Evolutionary conservation across 2,797 vertebrate genomes (phyloP), one percentile per base, ranked within the genome.

Genomic region (Poeciliopsis presidionis): DNA sequence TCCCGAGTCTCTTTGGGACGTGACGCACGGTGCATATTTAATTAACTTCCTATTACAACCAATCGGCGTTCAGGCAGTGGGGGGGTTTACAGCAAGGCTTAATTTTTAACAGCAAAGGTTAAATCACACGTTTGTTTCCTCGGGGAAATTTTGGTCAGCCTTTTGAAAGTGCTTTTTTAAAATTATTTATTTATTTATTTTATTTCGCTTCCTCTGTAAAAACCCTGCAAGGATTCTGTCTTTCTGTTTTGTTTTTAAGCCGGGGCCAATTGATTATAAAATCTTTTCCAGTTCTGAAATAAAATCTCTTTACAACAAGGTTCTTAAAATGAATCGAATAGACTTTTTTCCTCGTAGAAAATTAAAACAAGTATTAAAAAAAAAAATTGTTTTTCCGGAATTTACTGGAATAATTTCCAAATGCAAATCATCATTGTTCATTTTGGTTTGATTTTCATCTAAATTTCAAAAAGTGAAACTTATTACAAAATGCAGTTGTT

Each of bases 11-110:
- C 90, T 89, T 75, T 86, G 84, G 90, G 87, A 92, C 89, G 87
- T 92, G 91, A 88, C 59, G 81, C 83, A 81, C 70, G 33, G 76
- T 84, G 92, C 89, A 93, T 94, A 91, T 94, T 94, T 94, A 91
- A 91, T 93, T 91, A 91, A 79, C 76, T 81, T 77, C 75, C 69
- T 74, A 87, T 91, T 88, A 85, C 83, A 87, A 82, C 85, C 87
- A 88, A 81, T 89, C 83, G 75, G 80, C 78, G 80, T 85, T 87
- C 70, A 85, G 76, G 79, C 55, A 53, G 33, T 33, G n/a, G 71
- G 33, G 33, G n/a, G 73, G 1, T 80, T 89, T 81, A 65, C 75
- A 86, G 73, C 28, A 59, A 75, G 82, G 81, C 79, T 74, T 28
- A 13, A 57, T 43, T 73, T 80, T 84, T 75, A 81, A 72, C 72